These are phyloP conservation scores for Ophraella communa DNA, from an alignment of 2,888 invertebrate species.

Conservation along the genomic window DNA sequence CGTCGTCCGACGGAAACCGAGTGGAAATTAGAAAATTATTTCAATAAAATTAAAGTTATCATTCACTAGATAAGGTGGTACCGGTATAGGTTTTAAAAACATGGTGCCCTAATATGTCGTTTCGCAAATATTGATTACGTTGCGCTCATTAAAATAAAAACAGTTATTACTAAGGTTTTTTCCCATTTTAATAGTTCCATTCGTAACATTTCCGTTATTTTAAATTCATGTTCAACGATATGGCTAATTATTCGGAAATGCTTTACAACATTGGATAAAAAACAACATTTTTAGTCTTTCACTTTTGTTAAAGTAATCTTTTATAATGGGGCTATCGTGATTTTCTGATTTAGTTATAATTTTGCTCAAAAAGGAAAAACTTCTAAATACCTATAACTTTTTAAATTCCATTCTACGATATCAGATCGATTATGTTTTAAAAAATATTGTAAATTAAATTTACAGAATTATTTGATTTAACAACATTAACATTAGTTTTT, in stretches of 20 bases:
- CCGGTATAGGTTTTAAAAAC: neutral
- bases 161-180: neutral
- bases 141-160: constrained; percentile 1
- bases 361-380: no score
- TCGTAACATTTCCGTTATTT: neutral
- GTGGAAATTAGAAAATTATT: constrained; percentile 18
- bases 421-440: no score
- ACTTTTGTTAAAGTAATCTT: no score
- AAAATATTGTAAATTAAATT: no score
- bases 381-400: no score
- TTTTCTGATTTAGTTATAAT: no score
- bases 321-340: no score
- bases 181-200: neutral
- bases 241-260: neutral
- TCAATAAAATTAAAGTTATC: constrained; percentile 7
- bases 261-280: neutral
- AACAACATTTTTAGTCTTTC: no score
- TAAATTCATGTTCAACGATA: neutral
- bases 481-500: no score
- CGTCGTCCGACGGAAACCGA: neutral
- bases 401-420: no score
- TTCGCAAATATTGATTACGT: neutral
- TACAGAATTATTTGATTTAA: no score
- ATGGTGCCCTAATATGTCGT: neutral
- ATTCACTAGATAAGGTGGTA: constrained; percentile 2